Percentiles rank a stretch among this genome's conserved stretches.
Conservation (phyloP, 2,797 vertebrate genomes). For the Euphonia xanthogaster region DNA sequence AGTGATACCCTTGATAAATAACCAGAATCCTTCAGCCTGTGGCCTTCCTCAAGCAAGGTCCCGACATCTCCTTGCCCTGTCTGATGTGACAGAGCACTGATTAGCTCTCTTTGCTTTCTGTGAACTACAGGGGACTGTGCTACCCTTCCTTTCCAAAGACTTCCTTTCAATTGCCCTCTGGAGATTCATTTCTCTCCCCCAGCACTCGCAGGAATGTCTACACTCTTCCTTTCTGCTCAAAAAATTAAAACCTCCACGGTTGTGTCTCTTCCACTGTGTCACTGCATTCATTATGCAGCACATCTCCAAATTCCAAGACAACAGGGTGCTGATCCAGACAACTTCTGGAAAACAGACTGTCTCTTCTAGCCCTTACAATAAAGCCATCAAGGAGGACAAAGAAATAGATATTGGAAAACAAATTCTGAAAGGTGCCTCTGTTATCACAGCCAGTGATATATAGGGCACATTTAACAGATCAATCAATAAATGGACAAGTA, state of each 20-base stretch:
- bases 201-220: background rate
- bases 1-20: background rate
- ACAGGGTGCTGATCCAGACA: background rate
- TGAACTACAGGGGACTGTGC: background rate
- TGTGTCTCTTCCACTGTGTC: background rate
- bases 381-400: background rate
- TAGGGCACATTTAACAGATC: background rate
- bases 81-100: background rate
- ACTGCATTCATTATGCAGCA: background rate
- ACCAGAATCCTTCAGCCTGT: background rate
- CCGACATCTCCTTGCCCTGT: background rate
- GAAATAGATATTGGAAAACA: background rate
- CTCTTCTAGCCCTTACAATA: background rate
- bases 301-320: background rate
- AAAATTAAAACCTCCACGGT: background rate
- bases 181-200: background rate
- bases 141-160: background rate
- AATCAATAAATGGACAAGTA: background rate
- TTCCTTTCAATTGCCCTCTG: background rate
- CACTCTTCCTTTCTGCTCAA: background rate
- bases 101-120: background rate
- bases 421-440: background rate
- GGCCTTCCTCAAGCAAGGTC: background rate
- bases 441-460: background rate
- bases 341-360: background rate